Base-by-base conservation (phyloP, 92 coral and sea anemone genomes). In the Palythoa heliodiscus region DNA sequence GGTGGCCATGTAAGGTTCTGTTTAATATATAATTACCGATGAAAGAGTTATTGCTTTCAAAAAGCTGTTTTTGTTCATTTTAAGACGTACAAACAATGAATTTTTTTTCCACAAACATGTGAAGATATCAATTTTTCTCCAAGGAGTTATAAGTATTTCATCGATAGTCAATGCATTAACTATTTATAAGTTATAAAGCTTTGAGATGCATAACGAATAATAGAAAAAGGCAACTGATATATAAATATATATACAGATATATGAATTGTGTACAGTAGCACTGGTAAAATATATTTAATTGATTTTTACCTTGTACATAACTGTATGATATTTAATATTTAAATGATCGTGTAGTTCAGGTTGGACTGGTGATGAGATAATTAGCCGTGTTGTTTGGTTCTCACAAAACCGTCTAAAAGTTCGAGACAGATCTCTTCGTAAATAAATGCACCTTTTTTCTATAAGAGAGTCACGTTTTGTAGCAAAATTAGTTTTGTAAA, bases 401-500 rank as follows among this genome's bases (percentile, higher is more conserved):
- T 37, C 53, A 67, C 15, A 68, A 75, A 73, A 69, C 76, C 82
- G 67, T 52, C 19, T 52, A 54, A 20, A n/a, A 43, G 35, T 57
- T 29, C 52, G 7, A 55, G 29, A n/a, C 54, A 53, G 40, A 74
- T 25, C 39, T 13, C 70, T 61, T 13, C 66, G 5, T 48, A 86
- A 75, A 7, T 52, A 13, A 38, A 68, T 22, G 63, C 74, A 87
- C 54, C 60, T 85, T 89, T 77, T 92, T 95, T 93, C 88, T 87
- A 94, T 86, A 77, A 74, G 66, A 69, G 83, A 89, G 71, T 35
- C 77, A 63, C 89, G 57, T 94, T 97, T 97, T 97, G 97, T 97
- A 97, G 99, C 77, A 87, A 93, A 83, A 88, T 86, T 97, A 97
- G 99, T 94, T 97, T 97, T 97, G 91, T 97, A 97, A 88, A 90